These are phyloP conservation scores for Orestias chungarensis DNA, from an alignment of 2,797 vertebrate genomes.

Conservation along the genomic window DNA sequence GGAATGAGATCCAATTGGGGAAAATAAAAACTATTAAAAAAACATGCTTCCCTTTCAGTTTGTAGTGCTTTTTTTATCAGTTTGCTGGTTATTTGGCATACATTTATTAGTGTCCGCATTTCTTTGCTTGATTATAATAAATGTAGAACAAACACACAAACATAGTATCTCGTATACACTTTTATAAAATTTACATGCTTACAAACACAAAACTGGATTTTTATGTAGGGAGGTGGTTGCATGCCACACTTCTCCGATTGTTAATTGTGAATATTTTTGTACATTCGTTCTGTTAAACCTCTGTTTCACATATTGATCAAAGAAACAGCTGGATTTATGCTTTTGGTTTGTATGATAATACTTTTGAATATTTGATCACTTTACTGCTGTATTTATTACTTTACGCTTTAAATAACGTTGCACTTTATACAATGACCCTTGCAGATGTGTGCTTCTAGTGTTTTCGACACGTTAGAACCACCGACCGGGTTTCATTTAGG, in stretches of 20 bases:
- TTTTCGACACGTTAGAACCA: background rate
- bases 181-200: background rate
- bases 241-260: background rate
- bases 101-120: background rate
- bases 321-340: background rate
- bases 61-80: background rate
- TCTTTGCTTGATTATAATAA: background rate
- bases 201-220: background rate
- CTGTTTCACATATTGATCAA: background rate
- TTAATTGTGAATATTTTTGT: background rate
- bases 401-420: slow-evolving; percentile 3
- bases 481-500: background rate
- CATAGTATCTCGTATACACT: background rate
- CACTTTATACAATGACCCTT: background rate
- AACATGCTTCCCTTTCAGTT: background rate
- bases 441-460: background rate
- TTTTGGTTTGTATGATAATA: too few species aligned
- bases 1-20: background rate
- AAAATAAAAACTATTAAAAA: too few species aligned
- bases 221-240: background rate
- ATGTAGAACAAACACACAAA: background rate
- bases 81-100: background rate
- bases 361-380: too few species aligned
- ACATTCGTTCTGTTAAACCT: background rate
- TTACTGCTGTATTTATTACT: background rate